Evolutionary conservation across 2,888 invertebrate genomes (phyloP), one percentile per base, ranked within the genome.

Genomic region (Cheilosia vulpina): DNA sequence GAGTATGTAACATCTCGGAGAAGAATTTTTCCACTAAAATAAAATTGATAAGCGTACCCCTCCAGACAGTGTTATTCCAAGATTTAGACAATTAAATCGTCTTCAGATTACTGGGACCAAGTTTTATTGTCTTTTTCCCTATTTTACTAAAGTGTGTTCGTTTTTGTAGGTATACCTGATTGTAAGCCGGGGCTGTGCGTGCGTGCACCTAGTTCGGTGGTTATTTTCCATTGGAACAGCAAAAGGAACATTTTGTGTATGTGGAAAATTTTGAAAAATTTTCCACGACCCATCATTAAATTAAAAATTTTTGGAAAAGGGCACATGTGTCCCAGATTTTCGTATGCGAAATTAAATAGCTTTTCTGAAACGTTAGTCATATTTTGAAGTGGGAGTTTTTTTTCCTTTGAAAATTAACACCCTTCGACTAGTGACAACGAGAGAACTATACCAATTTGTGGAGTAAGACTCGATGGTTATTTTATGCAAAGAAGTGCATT

Each of bases 241-340:
- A 9, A 21, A 60, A 24, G 1, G 1, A n/a, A 17, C 13, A 21
- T 52, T 11, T 57, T 31, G 11, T 9, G 38, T 38, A 38, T 4
- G 2, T 72, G 78, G 71, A 72, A 79, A 78, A 57, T 78, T 78
- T 71, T 57, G 4, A 31, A 77, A 53, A 63, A n/a, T 50, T 50
- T 71, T 71, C 47, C 47, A 58, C 17, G 50, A 34, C 27, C 7
- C 5, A 6, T 65, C 17, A 11, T 9, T 47, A 6, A 45, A n/a
- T 45, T 27, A 9, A 9, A 19, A 11, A 45, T 38, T 38, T 38
- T 38, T 1, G 13, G 38, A 38, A 38, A 38, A 38, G 4, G 38
- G 4, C 1, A 38, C 38, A 38, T 38, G 13, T 38, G 13, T 38
- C 38, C 4, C 13, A 38, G 38, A 4, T 13, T 13, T 38, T 38